Conservation (phyloP, 2,888 invertebrate genomes). For the Erannis defoliaria region DNA sequence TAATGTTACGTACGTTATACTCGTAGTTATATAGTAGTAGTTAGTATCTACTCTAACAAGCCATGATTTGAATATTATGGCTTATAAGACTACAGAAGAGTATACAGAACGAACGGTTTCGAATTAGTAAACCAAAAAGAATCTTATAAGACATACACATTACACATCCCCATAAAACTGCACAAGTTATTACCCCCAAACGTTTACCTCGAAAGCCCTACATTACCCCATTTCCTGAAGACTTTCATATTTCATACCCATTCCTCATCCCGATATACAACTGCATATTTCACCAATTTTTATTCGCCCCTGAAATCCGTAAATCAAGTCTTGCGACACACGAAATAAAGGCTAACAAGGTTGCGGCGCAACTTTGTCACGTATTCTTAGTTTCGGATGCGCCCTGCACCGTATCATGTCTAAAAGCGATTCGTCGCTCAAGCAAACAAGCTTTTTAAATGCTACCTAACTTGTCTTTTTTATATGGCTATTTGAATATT, state of each 20-base stretch:
- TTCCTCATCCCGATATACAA: constrained; percentile 58
- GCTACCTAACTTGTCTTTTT: constrained; percentile 86
- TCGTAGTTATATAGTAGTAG: no score
- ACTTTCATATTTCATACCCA: constrained; percentile 61
- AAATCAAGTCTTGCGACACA: constrained; percentile 50
- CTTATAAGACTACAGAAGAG: background rate
- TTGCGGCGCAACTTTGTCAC: constrained; percentile 56
- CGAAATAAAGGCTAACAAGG: constrained; percentile 45
- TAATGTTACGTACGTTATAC: no score
- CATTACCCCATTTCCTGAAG: constrained; percentile 59
- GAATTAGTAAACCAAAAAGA: constrained; percentile 21
- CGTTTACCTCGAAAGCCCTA: constrained; percentile 46
- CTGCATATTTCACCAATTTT: constrained; percentile 49
- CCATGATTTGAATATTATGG: background rate
- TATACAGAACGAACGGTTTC: constrained; percentile 9
- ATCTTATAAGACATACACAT: constrained; percentile 38
- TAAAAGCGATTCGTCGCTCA: constrained; percentile 83
- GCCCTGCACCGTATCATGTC: constrained; percentile 80
- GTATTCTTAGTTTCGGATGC: constrained; percentile 62
- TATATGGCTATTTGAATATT: constrained; percentile 86
- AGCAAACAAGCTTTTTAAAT: constrained; percentile 87
- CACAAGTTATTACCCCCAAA: constrained; percentile 36
- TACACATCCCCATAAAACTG: constrained; percentile 33
- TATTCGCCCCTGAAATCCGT: constrained; percentile 38
- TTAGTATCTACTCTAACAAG: no score